phyloP scores from a whole-genome alignment of 2,797 vertebrate genomes.

The Neosalanx taihuensis region DNA sequence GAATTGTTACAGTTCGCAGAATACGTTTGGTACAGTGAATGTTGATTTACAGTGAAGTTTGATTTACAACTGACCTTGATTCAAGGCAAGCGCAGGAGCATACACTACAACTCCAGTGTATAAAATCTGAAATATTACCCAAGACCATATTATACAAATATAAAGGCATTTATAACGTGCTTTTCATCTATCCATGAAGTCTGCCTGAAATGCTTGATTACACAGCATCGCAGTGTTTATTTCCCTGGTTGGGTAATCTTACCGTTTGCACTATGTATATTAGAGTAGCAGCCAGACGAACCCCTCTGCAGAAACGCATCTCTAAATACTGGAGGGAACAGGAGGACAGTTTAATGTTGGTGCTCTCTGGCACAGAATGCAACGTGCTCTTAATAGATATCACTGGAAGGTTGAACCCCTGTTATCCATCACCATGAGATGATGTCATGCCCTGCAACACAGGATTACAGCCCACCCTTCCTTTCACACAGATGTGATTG shows the following conservation, averaged over 20 bases:
- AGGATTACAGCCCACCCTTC: slow-evolving; percentile 33
- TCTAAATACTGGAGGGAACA: slow-evolving; percentile 55
- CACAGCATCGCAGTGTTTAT: too few relatives aligned
- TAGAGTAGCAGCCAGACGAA: slow-evolving; percentile 74
- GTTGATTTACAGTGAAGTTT: background rate
- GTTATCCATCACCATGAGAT: slow-evolving; percentile 53
- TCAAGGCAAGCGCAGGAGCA: slow-evolving; percentile 83
- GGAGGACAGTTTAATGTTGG: background rate
- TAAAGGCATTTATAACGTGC: too few relatives aligned
- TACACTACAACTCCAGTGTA: slow-evolving; percentile 86
- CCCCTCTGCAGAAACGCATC: slow-evolving; percentile 76
- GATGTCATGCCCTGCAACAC: slow-evolving; percentile 51
- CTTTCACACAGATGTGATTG: slow-evolving; percentile 42
- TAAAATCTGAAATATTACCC: slow-evolving; percentile 69
- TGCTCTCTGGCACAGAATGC: slow-evolving; percentile 13
- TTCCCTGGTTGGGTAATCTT: slow-evolving; percentile 46
- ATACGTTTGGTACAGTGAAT: background rate
- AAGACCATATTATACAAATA: background rate
- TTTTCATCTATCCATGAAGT: too few relatives aligned
- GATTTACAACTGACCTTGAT: slow-evolving; percentile 75
- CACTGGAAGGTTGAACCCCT: slow-evolving; percentile 35
- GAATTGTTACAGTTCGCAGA: background rate
- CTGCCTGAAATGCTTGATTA: too few relatives aligned
- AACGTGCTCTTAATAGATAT: slow-evolving; percentile 56
- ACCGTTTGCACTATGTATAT: slow-evolving; percentile 82